These are phyloP conservation scores for Sardinella longiceps DNA, from an alignment of 2,797 vertebrate genomes.

Conservation along the genomic window DNA sequence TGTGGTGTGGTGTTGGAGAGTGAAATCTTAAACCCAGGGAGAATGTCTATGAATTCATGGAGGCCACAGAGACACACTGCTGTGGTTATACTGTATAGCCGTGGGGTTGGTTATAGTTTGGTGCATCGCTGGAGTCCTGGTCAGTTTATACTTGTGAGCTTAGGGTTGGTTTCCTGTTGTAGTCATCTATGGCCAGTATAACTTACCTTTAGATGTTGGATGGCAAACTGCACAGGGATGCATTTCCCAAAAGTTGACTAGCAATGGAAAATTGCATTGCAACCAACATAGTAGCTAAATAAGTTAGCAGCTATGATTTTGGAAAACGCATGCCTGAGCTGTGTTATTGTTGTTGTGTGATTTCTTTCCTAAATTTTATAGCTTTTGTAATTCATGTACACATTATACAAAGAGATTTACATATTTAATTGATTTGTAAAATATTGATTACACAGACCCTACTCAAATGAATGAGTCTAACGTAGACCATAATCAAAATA, in stretches of 20 bases:
- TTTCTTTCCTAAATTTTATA: constrained; percentile 59
- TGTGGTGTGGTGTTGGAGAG: neutral
- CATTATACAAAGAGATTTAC: constrained; percentile 59
- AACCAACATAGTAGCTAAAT: too few relatives aligned
- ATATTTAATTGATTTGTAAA: constrained; percentile 57
- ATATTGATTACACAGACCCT: constrained; percentile 38
- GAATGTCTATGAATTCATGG: constrained; percentile 9
- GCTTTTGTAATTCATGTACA: constrained; percentile 57
- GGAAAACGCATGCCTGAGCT: too few relatives aligned
- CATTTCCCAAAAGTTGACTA: too few relatives aligned
- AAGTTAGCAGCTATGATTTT: too few relatives aligned
- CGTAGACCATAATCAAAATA: neutral
- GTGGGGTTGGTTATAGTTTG: neutral
- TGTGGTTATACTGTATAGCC: neutral
- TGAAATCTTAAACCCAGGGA: constrained; percentile 6
- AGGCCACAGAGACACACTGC: neutral
- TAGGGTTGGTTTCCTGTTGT: neutral
- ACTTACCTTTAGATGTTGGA: neutral
- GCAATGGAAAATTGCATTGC: too few relatives aligned
- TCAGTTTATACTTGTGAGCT: neutral
- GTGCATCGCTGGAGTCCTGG: neutral
- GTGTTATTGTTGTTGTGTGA: constrained; percentile 57
- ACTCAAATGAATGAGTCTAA: constrained; percentile 12
- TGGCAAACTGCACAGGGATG: constrained; percentile 43
- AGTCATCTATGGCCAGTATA: neutral